Conservation (phyloP, 2,888 invertebrate genomes). For the Rotaria magnacalcarata region DNA sequence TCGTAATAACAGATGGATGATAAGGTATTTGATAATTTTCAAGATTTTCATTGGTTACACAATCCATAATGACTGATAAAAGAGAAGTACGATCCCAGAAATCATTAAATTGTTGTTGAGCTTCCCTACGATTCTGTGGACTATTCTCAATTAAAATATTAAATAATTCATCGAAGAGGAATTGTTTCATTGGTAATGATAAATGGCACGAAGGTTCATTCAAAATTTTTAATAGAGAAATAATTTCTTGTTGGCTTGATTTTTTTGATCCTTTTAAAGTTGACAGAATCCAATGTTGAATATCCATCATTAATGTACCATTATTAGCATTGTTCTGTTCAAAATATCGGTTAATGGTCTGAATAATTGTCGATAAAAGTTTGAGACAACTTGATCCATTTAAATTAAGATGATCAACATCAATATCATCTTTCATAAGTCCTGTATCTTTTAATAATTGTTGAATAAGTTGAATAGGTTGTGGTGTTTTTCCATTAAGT, state of each 20-base stretch:
- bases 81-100: not conserved
- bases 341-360: not conserved
- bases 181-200: slow-evolving; percentile 13
- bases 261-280: not conserved
- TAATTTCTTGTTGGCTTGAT: not conserved
- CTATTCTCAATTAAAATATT: not conserved
- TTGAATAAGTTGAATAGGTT: not conserved
- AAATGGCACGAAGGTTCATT: not conserved
- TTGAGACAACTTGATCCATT: not conserved
- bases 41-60: not conserved
- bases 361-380: not conserved
- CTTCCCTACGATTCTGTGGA: not conserved
- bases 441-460: not conserved
- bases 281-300: not conserved
- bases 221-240: not conserved
- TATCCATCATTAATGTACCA: not conserved
- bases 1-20: not conserved
- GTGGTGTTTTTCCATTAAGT: not conserved
- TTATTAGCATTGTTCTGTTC: not conserved
- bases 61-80: not conserved
- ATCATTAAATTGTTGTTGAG: not conserved
- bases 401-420: not conserved
- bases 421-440: not conserved
- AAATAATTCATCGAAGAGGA: not conserved
- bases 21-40: too few species aligned